Base-by-base conservation (phyloP, 2,888 invertebrate genomes). In the Volucella inflata region DNA sequence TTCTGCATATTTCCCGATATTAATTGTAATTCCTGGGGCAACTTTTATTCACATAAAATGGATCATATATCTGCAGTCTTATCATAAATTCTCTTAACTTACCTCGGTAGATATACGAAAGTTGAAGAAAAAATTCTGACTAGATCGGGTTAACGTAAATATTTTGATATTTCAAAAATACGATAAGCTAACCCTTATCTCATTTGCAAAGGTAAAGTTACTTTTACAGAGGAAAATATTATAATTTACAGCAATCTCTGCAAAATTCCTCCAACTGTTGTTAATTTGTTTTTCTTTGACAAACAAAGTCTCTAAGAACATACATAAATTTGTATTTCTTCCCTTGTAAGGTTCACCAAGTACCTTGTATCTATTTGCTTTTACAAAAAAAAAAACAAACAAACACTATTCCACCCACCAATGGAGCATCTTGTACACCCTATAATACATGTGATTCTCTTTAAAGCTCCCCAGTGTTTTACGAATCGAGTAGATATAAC, bases 311-410 rank as follows among this genome's bases (percentile, higher is more conserved):
- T 4, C 42, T 60, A 10, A 16, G 36, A 51, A 21, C 11, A 59
- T 44, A 70, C 38, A 81, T 30, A 59, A 46, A 44, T 65, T 51
- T 36, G 36, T 21, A 46, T 48, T 38, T 48, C 10, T 44, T 42
- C 16, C 44, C 44, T 14, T 46, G 70, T 70, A 62, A 70, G 64
- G 30, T 51, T 80, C 38, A 38, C 48, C 12, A 16, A 4, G 10
- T 38, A 55, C 36, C 17, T 16, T 71, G 57, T 53, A 65, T 71
- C 40, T 55, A 64, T 60, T 78, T 83, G 14, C 62, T 57, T 72
- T 77, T 55, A 72, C 55, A 60, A 62, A 50, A 67, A 17, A 51
- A 40, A 40, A 51, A 60, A 65, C 51, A 11, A 17, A 16, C 17
- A 14, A 50, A 57, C 50, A 17, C 44, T 10, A 59, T 51, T 38